Percentiles rank a stretch among this genome's conserved stretches.
Evolutionary conservation across 2,797 vertebrate genomes (phyloP).

Genomic region (Acipenser ruthenus): DNA sequence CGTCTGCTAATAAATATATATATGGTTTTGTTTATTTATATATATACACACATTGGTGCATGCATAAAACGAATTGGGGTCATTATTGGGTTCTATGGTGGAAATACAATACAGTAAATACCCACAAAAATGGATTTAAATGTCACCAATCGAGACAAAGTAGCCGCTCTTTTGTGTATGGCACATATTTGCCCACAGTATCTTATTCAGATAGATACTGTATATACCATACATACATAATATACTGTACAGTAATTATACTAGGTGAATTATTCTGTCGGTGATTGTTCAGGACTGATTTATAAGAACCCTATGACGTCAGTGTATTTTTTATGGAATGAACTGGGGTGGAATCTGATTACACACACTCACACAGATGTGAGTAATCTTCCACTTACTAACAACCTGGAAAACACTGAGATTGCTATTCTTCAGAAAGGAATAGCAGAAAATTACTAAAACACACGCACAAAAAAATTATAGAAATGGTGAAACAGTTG

Average conservation of each 20-base stretch:
- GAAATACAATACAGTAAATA: too few relatives aligned
- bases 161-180: too few relatives aligned
- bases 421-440: slow-evolving; percentile 24
- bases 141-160: too few relatives aligned
- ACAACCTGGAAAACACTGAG: slow-evolving; percentile 26
- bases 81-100: too few relatives aligned
- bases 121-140: too few relatives aligned
- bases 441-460: slow-evolving; percentile 1
- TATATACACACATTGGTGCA: too few relatives aligned
- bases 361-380: slow-evolving; percentile 58
- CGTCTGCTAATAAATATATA: too few relatives aligned
- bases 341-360: slow-evolving; percentile 62
- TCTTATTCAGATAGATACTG: too few relatives aligned
- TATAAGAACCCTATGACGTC: slow-evolving; percentile 54
- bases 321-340: slow-evolving; percentile 58
- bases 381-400: slow-evolving; percentile 60
- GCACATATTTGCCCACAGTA: too few relatives aligned
- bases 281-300: slow-evolving; percentile 37
- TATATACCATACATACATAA: not conserved
- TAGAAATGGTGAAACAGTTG: not conserved
- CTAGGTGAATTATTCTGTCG: slow-evolving; percentile 38
- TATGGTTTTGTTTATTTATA: too few relatives aligned
- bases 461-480: slow-evolving; percentile 7
- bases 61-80: too few relatives aligned
- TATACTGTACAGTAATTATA: not conserved